A percentile compares a stretch with the other conserved stretches of the same genome.
Conservation (phyloP, 2,113 vertebrate species). For the Engystomops pustulosus region DNA sequence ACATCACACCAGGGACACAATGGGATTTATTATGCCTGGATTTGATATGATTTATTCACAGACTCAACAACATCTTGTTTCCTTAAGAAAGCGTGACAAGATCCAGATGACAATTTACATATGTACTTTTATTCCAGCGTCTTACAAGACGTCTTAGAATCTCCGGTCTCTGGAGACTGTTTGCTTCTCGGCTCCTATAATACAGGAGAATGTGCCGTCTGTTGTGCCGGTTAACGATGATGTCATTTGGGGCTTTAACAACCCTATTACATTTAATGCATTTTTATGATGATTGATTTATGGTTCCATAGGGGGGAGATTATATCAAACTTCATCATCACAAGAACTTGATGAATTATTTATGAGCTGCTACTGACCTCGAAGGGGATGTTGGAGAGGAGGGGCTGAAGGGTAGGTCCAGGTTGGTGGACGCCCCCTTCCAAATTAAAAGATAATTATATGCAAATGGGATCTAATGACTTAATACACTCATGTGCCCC, state of each 20-base stretch:
- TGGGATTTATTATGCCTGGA: slow-evolving; percentile 7
- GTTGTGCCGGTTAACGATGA: not conserved
- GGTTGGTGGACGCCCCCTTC: not conserved
- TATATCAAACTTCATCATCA: not conserved
- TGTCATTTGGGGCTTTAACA: not conserved
- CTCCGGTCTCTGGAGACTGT: not conserved
- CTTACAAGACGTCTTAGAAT: not conserved
- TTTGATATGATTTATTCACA: slow-evolving; percentile 17
- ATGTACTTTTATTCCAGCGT: not conserved
- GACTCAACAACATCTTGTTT: slow-evolving; percentile 25
- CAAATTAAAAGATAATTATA: too few relatives aligned
- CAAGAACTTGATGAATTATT: not conserved
- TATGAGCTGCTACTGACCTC: not conserved
- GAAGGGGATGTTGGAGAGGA: not conserved
- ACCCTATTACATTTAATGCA: not conserved
- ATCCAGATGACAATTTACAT: slow-evolving; percentile 26
- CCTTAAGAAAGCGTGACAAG: slow-evolving; percentile 13
- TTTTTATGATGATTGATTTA: not conserved
- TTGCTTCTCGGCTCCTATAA: not conserved
- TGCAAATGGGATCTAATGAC: too few relatives aligned
- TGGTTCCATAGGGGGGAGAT: not conserved
- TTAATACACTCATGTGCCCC: too few relatives aligned
- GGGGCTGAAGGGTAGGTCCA: too few relatives aligned
- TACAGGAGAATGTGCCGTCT: not conserved
- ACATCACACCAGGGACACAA: not conserved